phyloP scores from a whole-genome alignment of 2,888 invertebrate genomes.

The Torymus auratus region DNA sequence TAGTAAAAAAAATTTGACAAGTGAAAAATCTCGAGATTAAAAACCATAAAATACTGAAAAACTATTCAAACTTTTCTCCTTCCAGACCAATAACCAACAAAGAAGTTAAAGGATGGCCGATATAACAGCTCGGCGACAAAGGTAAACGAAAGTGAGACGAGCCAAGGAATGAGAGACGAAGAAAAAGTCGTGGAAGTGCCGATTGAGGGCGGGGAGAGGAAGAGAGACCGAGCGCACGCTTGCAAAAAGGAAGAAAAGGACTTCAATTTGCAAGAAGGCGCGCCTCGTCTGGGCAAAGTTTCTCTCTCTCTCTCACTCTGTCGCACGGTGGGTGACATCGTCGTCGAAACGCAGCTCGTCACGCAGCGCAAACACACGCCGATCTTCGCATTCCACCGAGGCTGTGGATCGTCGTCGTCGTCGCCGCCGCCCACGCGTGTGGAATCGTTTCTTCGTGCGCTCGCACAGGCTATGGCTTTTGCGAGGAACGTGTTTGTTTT shows the following conservation, averaged over 20 bases:
- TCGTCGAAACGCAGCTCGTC: conserved; percentile 22
- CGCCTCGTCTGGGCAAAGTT: conserved; percentile 22
- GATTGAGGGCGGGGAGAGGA: too few relatives aligned
- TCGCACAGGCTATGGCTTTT: too few relatives aligned
- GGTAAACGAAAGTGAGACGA: conserved; percentile 20
- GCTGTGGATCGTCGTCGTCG: too few relatives aligned
- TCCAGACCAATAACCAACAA: too few relatives aligned
- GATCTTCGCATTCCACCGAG: conserved; percentile 13
- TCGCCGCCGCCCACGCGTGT: too few relatives aligned
- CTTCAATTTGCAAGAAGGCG: conserved; percentile 41
- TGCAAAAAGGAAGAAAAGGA: not conserved
- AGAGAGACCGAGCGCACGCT: not conserved
- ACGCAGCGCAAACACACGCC: conserved; percentile 14
- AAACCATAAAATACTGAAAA: too few relatives aligned
- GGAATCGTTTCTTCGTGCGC: too few relatives aligned
- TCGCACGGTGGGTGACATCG: conserved; percentile 31
- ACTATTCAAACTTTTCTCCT: too few relatives aligned
- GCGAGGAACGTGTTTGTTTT: too few relatives aligned
- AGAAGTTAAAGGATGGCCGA: not conserved
- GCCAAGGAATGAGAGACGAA: conserved; percentile 5
- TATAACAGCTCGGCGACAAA: conserved; percentile 2
- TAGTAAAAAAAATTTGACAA: too few relatives aligned
- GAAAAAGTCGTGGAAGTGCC: not conserved
- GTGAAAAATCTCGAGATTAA: too few relatives aligned
- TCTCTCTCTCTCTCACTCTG: not conserved